These are phyloP conservation scores for Caenorhabditis panamensis DNA, from an alignment of 2,888 invertebrate genomes.

Conservation along the genomic window DNA sequence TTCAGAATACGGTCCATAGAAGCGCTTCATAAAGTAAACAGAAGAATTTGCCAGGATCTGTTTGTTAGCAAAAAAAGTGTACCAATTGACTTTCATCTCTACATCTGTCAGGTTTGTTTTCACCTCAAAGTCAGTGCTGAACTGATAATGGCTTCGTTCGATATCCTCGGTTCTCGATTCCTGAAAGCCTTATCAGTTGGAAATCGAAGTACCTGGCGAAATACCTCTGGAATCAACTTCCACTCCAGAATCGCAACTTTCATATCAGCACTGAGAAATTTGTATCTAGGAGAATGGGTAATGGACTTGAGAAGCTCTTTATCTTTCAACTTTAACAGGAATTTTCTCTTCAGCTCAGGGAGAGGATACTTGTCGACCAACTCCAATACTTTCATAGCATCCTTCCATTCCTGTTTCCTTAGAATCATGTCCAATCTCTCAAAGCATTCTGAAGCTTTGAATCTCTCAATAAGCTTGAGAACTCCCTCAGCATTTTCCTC, in stretches of 20 bases:
- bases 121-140: background rate
- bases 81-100: background rate
- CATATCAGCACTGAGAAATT: background rate
- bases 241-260: background rate
- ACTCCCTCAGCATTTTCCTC: background rate
- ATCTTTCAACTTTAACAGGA: background rate
- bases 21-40: background rate
- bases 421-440: background rate
- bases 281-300: background rate
- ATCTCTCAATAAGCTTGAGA: background rate
- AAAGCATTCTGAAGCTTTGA: background rate
- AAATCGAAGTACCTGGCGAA: background rate
- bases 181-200: background rate
- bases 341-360: background rate
- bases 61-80: background rate
- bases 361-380: background rate
- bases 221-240: background rate
- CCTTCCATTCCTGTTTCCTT: background rate
- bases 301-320: background rate
- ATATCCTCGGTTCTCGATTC: background rate
- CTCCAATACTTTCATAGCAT: background rate
- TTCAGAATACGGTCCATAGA: constrained; percentile 3
- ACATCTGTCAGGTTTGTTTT: background rate
- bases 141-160: background rate
- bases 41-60: constrained; percentile 1